Evolutionary conservation across 2,113 vertebrate species (phyloP), one percentile per base, ranked within the genome.

Genomic region (Trachemys scripta): DNA sequence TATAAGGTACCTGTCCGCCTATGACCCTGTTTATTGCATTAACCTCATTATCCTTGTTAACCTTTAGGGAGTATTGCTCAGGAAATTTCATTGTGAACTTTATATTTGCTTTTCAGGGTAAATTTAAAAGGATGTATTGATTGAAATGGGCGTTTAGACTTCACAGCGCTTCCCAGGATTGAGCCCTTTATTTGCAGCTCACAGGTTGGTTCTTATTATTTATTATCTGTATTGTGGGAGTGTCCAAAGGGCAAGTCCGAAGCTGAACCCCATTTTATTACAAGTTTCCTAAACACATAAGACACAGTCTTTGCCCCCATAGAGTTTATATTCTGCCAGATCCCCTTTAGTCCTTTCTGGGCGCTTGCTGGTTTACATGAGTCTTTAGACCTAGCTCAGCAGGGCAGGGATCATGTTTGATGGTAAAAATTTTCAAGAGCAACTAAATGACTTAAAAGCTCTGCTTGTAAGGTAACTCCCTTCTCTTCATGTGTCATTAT

Each of bases 1-100:
- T 22, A 8, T 62, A 29, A 29, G 57, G 57, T 31, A 27, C 24
- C 1, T 3, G 45, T 6, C 19, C 0, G 0, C 38, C 0, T 0
- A 27, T 22, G 45, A 27, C 14, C 38, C 65, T 45, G 25, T 87
- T 93, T 94, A 51, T 31, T 87, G 69, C 10, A 14, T 69, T 84
- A 42, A 1, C 8, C 50, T 50, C 35, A n/a, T 22, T 54, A 47
- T 78, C 24, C 25, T 78, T 27, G 12, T 45, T 78, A 78, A 25
- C 25, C 24, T 78, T 27, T 45, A 47, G 12, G 75, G 45, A 47
- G 25, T 29, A 45, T 78, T 78, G 75, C 42, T 78, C 42, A 8
- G 24, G 45, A 47, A 8, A 47, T 45, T 24, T 78, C 45, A 78
- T 22, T 20, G 25, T 14, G 25, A 25, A 24, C 25, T 78, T 38